Conservation (phyloP, 23 tunicate genomes). For the Styela plicata region DNA sequence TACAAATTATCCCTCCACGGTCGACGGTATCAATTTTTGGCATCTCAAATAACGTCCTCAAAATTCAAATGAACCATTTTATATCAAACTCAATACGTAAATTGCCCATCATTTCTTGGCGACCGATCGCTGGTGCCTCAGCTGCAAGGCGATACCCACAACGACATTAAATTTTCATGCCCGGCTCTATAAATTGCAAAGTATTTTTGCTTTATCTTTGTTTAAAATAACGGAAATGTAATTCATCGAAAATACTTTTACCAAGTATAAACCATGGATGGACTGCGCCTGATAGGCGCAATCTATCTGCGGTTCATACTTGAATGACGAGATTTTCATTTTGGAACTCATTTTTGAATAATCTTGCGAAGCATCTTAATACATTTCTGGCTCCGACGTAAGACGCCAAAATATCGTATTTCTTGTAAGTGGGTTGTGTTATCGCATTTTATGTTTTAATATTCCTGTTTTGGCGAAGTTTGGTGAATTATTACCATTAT, state of each 20-base stretch:
- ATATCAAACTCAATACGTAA: not conserved
- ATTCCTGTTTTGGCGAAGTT: not conserved
- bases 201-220: too few relatives aligned
- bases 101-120: not conserved
- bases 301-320: not conserved
- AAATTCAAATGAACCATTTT: not conserved
- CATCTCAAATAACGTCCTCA: not conserved
- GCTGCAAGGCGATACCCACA: not conserved
- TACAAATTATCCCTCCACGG: not conserved
- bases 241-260: too few relatives aligned
- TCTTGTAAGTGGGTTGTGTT: not conserved
- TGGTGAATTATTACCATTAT: too few relatives aligned
- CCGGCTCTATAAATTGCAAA: not conserved
- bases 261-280: too few relatives aligned
- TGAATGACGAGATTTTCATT: not conserved
- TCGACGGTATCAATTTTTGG: not conserved
- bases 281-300: not conserved
- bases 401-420: not conserved
- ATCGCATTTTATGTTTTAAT: not conserved
- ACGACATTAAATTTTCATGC: not conserved
- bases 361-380: not conserved
- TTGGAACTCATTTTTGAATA: not conserved
- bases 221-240: too few relatives aligned
- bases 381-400: not conserved
- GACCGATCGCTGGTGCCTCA: not conserved